phyloP scores from a whole-genome alignment of 2,797 vertebrate genomes.

The Danio albolineatus region DNA sequence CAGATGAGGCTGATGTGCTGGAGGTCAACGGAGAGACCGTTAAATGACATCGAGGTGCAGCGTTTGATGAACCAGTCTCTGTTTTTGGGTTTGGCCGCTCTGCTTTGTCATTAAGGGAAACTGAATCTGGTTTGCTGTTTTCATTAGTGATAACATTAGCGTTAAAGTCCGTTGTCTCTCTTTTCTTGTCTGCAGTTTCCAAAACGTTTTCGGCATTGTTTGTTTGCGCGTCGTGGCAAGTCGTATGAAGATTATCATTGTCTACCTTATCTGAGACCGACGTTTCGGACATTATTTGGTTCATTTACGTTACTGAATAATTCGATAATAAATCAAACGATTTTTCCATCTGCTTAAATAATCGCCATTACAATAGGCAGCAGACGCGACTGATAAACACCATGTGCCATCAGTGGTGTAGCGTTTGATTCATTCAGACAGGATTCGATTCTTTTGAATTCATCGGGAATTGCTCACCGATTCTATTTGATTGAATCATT shows the following conservation, averaged over 20 bases:
- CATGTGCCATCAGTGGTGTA: not conserved
- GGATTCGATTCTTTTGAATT: conserved; percentile 12
- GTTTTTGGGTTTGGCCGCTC: not conserved
- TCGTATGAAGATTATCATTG: not conserved
- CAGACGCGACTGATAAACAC: not conserved
- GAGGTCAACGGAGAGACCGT: not conserved
- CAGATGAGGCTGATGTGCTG: conserved; percentile 4
- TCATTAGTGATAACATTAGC: not conserved
- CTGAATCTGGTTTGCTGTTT: not conserved
- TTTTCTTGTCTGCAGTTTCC: not conserved
- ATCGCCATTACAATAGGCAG: not conserved
- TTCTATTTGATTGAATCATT: no score
- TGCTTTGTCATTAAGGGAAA: not conserved
- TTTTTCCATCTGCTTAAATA: not conserved
- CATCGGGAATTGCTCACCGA: not conserved
- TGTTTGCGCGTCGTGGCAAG: not conserved
- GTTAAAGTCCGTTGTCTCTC: not conserved
- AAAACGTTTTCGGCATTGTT: not conserved
- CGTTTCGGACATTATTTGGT: conserved; percentile 28
- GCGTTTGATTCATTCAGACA: not conserved
- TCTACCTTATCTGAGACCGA: not conserved
- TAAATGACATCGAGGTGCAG: not conserved
- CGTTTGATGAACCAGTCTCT: not conserved
- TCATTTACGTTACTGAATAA: not conserved
- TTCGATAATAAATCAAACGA: not conserved